Base-by-base conservation (phyloP, 1,140 invertebrate genomes). In the Zaprionus inermis region DNA sequence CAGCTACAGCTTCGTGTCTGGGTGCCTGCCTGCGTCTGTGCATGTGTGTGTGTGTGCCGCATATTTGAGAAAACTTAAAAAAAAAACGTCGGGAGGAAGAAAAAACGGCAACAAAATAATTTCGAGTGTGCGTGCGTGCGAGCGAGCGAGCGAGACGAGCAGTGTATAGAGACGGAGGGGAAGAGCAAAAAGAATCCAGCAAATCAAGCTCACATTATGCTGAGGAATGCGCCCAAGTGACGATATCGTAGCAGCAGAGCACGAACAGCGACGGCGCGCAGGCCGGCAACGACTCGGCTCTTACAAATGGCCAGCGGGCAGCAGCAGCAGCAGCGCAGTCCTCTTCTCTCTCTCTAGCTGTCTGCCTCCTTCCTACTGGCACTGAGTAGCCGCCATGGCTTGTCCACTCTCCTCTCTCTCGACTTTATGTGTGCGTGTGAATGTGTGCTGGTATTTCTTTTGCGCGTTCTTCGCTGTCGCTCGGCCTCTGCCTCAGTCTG, bases 171-270 rank as follows among this genome's bases (percentile, higher is more conserved):
- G n/a, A n/a, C n/a, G 32, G 16, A 12, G 51, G 52, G 44, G 58
- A 55, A 54, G 72, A 66, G 66, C 71, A 70, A 86, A 78, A 90
- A 84, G 80, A 91, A 91, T 91, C 80, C 80, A 88, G 88, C 88
- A 91, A 91, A 91, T 91, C 88, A 91, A 91, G 88, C 88, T 91
- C 88, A 91, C 79, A 90, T 91, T 89, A 89, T 90, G 78, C 81
- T 84, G 66, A 91, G 88, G 88, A 91, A 91, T 91, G 89, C 80
- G 86, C 88, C 88, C 82, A 90, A 90, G 86, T 90, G 86, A 90
- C 81, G 86, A 90, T 90, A 90, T 90, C 81, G 86, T 90, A 90
- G 82, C 82, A 86, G 76, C 82, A 86, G 81, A 64, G 79, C 66
- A 44, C 65, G 69, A 38, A 44, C 63, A 44, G 67, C 34, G 67